Evolutionary conservation across 1,140 invertebrate species (phyloP), one percentile per base, ranked within the genome.

Genomic region (Leptonema lineaticorne): DNA sequence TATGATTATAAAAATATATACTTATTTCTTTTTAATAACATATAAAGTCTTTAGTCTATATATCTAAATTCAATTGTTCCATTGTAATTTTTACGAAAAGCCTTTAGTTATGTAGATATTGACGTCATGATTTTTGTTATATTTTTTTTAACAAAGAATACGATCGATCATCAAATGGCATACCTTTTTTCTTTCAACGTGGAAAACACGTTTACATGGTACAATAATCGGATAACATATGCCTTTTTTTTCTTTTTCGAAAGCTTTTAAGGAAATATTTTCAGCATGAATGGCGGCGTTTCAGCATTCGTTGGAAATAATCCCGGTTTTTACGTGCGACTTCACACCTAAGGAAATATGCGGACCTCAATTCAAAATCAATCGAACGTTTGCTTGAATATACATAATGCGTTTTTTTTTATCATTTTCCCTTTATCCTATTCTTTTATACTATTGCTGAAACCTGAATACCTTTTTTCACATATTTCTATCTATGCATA

Each of bases 221-320:
- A 20, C 50, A 53, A 53, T 53, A 53, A 53, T 53, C 50, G 50
- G 50, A 53, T 53, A 26, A 53, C 50, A 53, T 53, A 26, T 53
- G 50, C 50, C 9, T 20, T 53, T 50, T 22, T 41, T 41, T 20
- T 20, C 27, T 50, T 22, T 41, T 41, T 20, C 18, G 8, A n/a
- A 14, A 24, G 9, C 9, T 24, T 53, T 53, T 53, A 53, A 22
- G 50, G 50, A 20, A 7, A 20, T n/a, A 7, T 20, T 48, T 48
- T 48, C 46, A 18, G 46, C 16, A 20, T 48, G 50, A 53, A 14
- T 7, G 14, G n/a, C 20, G 9, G 37, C 11, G 37, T 41, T 41
- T 41, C 37, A 11, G 37, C 37, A 7, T 24, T 14, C n/a, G 46
- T 53, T 26, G 50, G 50, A 53, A 53, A 53, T 53, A 53, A 53